Conservation (phyloP, 2,113 vertebrate species). For the Platichthys stellatus region DNA sequence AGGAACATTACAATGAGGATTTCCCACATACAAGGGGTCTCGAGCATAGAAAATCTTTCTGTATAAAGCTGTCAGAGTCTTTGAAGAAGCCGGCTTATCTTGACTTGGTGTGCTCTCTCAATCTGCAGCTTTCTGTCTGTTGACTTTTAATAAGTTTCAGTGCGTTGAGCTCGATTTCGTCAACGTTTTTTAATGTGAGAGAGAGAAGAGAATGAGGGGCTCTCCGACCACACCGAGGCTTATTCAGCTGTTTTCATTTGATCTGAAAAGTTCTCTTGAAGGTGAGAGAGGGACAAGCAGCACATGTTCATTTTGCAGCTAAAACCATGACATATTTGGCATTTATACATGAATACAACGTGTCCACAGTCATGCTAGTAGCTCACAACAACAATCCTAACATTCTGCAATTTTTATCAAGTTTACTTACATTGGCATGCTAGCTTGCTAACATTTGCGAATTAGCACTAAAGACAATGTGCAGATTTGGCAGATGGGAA, state of each 20-base stretch:
- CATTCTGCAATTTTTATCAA: background rate
- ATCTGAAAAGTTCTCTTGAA: background rate
- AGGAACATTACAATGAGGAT: slow-evolving; percentile 23
- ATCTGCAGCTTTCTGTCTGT: slow-evolving; percentile 11
- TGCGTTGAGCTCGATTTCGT: background rate
- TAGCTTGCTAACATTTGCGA: too few species aligned
- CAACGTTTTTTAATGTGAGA: background rate
- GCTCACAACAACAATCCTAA: background rate
- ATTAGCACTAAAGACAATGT: too few species aligned
- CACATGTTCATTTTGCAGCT: background rate
- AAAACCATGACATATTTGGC: background rate
- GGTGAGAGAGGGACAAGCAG: background rate
- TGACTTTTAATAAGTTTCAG: slow-evolving; percentile 4
- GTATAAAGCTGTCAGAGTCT: slow-evolving; percentile 9
- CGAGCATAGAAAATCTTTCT: background rate
- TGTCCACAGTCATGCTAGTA: background rate
- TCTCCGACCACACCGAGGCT: background rate
- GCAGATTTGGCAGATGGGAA: too few species aligned
- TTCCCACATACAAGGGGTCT: background rate
- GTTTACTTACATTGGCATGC: background rate
- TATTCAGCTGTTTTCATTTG: background rate
- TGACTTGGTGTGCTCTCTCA: background rate
- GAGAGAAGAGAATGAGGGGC: background rate
- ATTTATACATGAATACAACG: background rate
- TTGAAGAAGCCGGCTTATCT: slow-evolving; percentile 26